Evolutionary conservation across 2,797 vertebrate species (phyloP).

Genomic region (Channallabes apus): DNA sequence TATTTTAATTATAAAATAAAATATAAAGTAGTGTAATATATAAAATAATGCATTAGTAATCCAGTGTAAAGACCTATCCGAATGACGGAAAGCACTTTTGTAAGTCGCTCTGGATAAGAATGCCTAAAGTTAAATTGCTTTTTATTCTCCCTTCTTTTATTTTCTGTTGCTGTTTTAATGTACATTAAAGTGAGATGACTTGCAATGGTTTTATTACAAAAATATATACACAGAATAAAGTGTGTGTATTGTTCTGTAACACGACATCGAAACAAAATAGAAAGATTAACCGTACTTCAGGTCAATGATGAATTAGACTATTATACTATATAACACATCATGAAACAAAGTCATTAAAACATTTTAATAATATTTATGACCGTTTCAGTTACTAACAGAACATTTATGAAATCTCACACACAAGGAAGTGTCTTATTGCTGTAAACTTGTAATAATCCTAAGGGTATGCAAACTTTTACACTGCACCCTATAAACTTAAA

Average conservation of each 20-base stretch:
- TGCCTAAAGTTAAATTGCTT: not conserved
- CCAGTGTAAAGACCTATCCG: too few relatives aligned
- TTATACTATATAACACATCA: not conserved
- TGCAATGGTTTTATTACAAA: not conserved
- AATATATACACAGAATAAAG: not conserved
- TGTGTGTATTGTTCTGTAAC: not conserved
- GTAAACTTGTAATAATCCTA: not conserved
- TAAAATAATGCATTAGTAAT: too few relatives aligned
- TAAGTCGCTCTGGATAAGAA: too few relatives aligned
- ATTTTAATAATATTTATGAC: not conserved
- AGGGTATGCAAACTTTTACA: not conserved
- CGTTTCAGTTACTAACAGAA: not conserved
- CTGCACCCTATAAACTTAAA: not conserved
- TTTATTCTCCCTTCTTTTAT: not conserved
- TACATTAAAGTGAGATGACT: not conserved
- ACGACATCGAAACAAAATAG: not conserved
- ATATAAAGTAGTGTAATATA: too few relatives aligned
- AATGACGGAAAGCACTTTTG: too few relatives aligned
- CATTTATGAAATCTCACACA: not conserved
- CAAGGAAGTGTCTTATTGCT: not conserved
- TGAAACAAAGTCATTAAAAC: not conserved
- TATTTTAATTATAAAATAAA: too few relatives aligned
- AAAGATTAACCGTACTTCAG: not conserved
- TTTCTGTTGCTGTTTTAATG: not conserved
- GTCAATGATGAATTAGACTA: not conserved